Base-by-base conservation (phyloP, 1,140 invertebrate genomes). In the Papilio glaucus region DNA sequence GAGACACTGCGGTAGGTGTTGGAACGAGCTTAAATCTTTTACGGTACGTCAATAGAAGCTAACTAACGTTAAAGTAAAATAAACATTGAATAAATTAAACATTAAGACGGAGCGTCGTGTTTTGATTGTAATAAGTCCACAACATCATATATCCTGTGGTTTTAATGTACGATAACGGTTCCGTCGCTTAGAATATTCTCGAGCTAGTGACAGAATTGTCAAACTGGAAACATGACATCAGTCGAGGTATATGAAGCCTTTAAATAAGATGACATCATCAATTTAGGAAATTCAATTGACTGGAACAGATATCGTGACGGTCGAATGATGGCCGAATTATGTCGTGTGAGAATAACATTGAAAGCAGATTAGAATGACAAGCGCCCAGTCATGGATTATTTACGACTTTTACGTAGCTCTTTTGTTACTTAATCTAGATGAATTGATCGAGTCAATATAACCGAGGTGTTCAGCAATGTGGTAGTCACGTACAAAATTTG, bases 191-290 rank as follows among this genome's bases (percentile, higher is more conserved):
- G 38, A 71, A 67, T 26, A 67, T 24, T 68, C 7, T 38, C 60
- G 63, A 68, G 45, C 53, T 72, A 75, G 76, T 63, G 73, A 73
- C 75, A 67, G 63, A 75, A 73, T 53, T 75, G 71, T 77, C 68
- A 75, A 76, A 73, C 70, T 42, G 72, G 81, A 84, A 83, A 78
- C 57, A 85, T 88, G 85, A 89, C 86, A 87, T 88, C 83, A 88
- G 77, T 76, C 76, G 75, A 70, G 10, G 42, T 86, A 82, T 45
- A 77, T 72, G 62, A 72, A 65, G 74, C 70, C 72, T 80, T 78
- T 79, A 80, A 78, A 71, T 77, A 77, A 81, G 76, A 78, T 89
- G 83, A 88, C 86, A 87, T 89, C 87, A 87, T 80, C 86, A 80
- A 82, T 85, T 81, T 82, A 81, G 73, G 73, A 82, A 80, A 82